Conservation (phyloP, 2,113 vertebrate species). For the Tympanuchus pallidicinctus region DNA sequence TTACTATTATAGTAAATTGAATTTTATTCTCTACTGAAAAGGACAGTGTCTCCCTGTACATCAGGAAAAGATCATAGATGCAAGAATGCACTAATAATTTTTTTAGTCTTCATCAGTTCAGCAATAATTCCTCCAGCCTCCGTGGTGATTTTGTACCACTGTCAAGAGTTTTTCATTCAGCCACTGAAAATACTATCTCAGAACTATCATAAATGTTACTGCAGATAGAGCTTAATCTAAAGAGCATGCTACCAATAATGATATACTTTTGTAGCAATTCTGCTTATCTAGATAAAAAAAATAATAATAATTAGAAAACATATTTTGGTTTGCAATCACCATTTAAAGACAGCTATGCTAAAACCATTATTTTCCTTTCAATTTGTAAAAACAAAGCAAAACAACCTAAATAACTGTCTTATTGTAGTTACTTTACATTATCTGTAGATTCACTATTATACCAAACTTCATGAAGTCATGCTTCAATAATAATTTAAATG, state of each 20-base stretch:
- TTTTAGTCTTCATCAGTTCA: neutral
- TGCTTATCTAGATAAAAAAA: neutral
- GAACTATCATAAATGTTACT: neutral
- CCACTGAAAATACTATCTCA: neutral
- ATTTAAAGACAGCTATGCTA: neutral
- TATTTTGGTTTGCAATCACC: neutral
- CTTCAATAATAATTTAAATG: neutral
- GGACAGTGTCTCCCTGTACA: neutral
- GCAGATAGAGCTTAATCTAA: neutral
- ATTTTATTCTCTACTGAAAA: neutral
- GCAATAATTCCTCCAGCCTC: neutral
- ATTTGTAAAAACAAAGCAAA: neutral
- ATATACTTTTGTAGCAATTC: neutral
- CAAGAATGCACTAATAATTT: neutral
- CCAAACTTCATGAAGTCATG: accelerated
- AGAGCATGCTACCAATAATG: neutral
- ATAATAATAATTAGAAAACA: neutral
- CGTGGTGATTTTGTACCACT: neutral
- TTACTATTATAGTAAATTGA: neutral
- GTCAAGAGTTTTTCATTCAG: neutral
- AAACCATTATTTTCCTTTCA: neutral
- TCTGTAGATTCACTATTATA: neutral
- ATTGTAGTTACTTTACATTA: neutral
- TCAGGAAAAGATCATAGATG: neutral
- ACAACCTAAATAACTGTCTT: neutral